A percentile compares a stretch with the other conserved stretches of the same genome.
Conservation (phyloP, 2,888 invertebrate genomes). For the Chalcis sispes region DNA sequence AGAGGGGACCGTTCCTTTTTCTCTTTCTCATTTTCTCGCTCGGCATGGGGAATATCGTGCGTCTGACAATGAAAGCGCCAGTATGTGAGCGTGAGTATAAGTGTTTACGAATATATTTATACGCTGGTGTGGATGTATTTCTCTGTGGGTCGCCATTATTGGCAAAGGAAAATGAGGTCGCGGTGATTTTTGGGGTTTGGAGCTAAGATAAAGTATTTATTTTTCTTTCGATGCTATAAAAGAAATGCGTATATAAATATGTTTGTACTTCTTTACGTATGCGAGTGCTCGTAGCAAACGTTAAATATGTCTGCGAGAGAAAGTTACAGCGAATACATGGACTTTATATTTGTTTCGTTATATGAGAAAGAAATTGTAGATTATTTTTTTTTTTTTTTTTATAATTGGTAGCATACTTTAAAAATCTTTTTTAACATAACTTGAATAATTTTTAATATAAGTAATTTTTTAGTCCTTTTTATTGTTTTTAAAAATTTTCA, state of each 20-base stretch:
- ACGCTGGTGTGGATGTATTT: neutral
- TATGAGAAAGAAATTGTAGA: neutral
- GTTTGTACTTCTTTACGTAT: conserved; percentile 19
- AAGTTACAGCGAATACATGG: neutral
- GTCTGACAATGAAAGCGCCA: neutral
- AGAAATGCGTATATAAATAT: conserved; percentile 5
- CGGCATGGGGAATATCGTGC: too few species aligned
- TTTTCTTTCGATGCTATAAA: conserved; percentile 18
- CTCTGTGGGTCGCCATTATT: conserved; percentile 18
- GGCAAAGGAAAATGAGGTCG: conserved; percentile 35
- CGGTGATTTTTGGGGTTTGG: conserved; percentile 14
- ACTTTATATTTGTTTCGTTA: neutral
- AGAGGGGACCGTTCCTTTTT: too few species aligned
- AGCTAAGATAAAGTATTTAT: conserved; percentile 44
- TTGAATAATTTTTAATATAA: too few species aligned
- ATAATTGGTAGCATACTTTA: neutral
- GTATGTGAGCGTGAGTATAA: neutral
- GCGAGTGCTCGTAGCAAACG: neutral
- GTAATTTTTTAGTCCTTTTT: too few species aligned
- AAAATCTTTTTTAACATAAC: too few species aligned
- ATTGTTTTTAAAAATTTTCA: too few species aligned
- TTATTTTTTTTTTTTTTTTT: conserved; percentile 3
- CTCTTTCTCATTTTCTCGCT: too few species aligned
- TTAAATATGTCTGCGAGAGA: neutral
- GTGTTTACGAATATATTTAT: neutral